Evolutionary conservation across 2,797 vertebrate species (phyloP).

Genomic region (Spinus olivaceus): DNA sequence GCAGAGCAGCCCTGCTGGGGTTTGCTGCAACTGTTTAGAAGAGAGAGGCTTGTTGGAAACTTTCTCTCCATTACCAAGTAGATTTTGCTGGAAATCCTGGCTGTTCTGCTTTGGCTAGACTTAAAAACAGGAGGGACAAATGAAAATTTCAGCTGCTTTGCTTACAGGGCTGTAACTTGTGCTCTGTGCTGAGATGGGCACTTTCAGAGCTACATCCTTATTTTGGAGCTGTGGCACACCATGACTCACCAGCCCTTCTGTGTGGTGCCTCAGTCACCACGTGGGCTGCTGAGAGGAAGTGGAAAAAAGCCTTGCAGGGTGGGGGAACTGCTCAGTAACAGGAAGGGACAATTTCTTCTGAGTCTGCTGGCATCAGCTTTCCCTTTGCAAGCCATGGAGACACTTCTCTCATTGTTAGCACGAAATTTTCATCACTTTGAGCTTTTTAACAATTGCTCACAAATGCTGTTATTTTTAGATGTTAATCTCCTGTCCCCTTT

Average conservation of each 20-base stretch:
- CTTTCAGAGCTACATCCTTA: constrained; percentile 23
- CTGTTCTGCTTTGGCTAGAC: neutral
- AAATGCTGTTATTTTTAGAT: neutral
- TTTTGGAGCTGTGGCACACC: constrained; percentile 3
- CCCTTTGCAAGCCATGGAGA: neutral
- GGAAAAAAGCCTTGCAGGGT: neutral
- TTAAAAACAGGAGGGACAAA: neutral
- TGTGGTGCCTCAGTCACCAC: neutral
- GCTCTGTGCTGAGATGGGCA: constrained; percentile 23
- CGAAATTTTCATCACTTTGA: neutral
- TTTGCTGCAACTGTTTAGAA: neutral
- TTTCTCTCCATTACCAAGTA: neutral
- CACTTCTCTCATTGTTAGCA: neutral
- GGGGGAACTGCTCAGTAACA: neutral
- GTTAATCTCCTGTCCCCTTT: neutral
- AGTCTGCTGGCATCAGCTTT: constrained; percentile 13
- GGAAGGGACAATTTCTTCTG: neutral
- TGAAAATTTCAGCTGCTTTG: neutral
- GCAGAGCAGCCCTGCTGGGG: neutral
- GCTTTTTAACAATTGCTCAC: neutral
- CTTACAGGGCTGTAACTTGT: neutral
- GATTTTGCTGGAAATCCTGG: neutral
- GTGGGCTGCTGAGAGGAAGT: neutral
- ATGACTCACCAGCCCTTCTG: constrained; percentile 43
- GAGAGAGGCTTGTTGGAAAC: neutral